Percentiles rank a stretch among this genome's conserved stretches.
Conservation (phyloP, 1,140 invertebrate genomes). For the Pentalonia nigronervosa region DNA sequence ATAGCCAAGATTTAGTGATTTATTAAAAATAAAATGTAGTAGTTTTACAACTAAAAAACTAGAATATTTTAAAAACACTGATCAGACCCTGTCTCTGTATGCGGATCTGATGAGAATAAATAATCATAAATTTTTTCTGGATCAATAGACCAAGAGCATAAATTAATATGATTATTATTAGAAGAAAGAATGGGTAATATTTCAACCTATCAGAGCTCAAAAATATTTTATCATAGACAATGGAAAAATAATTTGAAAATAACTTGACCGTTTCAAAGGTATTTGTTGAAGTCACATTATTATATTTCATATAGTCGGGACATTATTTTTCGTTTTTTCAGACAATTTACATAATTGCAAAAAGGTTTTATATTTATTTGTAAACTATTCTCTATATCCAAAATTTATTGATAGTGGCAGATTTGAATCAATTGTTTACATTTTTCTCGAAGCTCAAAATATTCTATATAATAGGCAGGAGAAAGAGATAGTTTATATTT, state of each 20-base stretch:
- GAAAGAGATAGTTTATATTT: background rate
- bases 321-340: background rate
- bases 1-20: too few species aligned
- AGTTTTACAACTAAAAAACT: too few species aligned
- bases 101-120: too few species aligned
- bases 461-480: background rate
- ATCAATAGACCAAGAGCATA: too few species aligned
- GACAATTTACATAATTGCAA: background rate
- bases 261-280: background rate
- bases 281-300: background rate
- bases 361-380: background rate
- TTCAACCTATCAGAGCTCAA: background rate
- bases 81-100: too few species aligned
- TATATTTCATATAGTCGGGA: background rate
- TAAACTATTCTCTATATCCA: background rate
- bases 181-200: background rate
- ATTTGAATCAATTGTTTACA: background rate
- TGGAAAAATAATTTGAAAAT: conserved; percentile 8
- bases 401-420: background rate
- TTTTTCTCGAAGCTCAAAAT: background rate
- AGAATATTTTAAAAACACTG: too few species aligned
- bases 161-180: too few species aligned
- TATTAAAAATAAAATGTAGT: too few species aligned
- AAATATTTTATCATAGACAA: background rate
- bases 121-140: too few species aligned